Percentiles rank a stretch among this genome's conserved stretches.
These are phyloP conservation scores for Dolichallabes microphthalmus DNA, from an alignment of 2,113 vertebrate genomes.

Conservation along the genomic window DNA sequence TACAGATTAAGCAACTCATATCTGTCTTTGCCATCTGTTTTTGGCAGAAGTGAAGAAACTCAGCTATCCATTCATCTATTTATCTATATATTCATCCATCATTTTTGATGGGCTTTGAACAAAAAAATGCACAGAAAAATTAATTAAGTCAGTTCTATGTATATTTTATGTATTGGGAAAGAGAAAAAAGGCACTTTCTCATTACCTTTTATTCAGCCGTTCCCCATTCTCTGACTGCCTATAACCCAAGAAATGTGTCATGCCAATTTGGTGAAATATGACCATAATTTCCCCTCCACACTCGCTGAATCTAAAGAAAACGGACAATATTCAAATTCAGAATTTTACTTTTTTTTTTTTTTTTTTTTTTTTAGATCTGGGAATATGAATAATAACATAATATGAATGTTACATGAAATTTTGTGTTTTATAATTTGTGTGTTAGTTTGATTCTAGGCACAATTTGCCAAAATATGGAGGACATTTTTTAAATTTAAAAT, in stretches of 20 bases:
- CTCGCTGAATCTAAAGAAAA: neutral
- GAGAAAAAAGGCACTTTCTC: neutral
- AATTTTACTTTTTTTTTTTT: neutral
- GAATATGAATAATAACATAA: neutral
- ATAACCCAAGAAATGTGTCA: no score
- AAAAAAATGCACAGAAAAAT: neutral
- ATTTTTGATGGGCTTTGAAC: neutral
- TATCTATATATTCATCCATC: neutral
- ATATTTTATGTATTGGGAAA: neutral
- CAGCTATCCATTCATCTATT: neutral
- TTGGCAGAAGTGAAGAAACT: neutral
- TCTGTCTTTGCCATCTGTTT: neutral
- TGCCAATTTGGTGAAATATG: neutral
- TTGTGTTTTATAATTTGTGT: neutral
- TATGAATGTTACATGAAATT: neutral
- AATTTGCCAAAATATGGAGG: neutral
- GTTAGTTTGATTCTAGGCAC: neutral
- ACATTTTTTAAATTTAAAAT: neutral
- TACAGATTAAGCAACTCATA: neutral
- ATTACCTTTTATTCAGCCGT: neutral
- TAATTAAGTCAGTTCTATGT: neutral
- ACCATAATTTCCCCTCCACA: neutral
- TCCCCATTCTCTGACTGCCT: neutral
- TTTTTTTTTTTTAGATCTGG: no score
- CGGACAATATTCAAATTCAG: no score